A percentile compares a stretch with the other conserved stretches of the same genome.
These are phyloP conservation scores for Alosa sapidissima DNA, from an alignment of 2,797 vertebrate genomes.

Conservation along the genomic window DNA sequence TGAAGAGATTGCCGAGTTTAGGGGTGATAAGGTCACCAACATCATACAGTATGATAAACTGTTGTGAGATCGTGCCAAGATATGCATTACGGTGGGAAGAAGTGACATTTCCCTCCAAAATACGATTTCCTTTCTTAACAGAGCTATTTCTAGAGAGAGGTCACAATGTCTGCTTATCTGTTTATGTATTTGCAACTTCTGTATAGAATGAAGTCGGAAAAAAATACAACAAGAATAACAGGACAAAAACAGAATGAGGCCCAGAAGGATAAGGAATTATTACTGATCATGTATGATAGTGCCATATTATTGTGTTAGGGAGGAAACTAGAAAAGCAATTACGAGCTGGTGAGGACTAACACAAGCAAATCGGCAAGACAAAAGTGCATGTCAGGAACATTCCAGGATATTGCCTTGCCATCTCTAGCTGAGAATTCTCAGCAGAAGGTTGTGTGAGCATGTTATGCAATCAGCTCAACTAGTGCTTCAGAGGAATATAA, in stretches of 20 bases:
- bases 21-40: conserved; percentile 31
- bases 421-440: neutral
- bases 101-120: conserved; percentile 14
- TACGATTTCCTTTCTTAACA: neutral
- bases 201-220: neutral
- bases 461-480: neutral
- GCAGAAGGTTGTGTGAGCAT: neutral
- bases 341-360: neutral
- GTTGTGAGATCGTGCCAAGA: conserved; percentile 19
- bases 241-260: neutral
- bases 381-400: conserved; percentile 14
- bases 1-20: conserved; percentile 20
- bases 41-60: conserved; percentile 30
- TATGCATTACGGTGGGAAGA: neutral
- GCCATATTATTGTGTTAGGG: neutral
- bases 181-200: neutral
- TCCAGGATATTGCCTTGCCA: conserved; percentile 9
- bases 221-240: neutral
- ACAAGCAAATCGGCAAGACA: neutral
- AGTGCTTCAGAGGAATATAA: neutral
- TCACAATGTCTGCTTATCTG: neutral
- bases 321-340: conserved; percentile 10
- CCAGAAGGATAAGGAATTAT: neutral
- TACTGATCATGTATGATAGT: conserved; percentile 17
- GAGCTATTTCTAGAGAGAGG: conserved; percentile 2